These are phyloP conservation scores for Helleia helle DNA, from an alignment of 2,888 invertebrate genomes.

Conservation along the genomic window DNA sequence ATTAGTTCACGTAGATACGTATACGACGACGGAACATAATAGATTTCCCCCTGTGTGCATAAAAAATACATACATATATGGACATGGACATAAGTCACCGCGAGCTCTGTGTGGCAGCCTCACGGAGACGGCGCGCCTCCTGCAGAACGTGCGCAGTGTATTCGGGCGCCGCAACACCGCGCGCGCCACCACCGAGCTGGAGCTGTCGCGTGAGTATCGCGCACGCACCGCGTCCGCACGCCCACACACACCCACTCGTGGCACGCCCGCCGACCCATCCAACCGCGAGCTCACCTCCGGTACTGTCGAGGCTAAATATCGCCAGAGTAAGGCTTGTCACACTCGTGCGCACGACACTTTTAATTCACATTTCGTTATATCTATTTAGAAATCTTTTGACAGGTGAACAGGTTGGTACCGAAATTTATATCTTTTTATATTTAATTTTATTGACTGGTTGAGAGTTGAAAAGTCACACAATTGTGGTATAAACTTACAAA, in stretches of 20 bases:
- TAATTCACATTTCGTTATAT: neutral
- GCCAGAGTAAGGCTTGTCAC: neutral
- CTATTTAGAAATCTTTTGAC: no score
- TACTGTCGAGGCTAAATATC: neutral
- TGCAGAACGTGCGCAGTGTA: constrained; percentile 95
- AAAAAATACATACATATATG: no score
- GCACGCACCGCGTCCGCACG: constrained; percentile 33
- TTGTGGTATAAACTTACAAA: no score
- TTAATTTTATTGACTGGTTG: no score
- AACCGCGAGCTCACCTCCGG: neutral
- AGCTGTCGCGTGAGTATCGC: constrained; percentile 91
- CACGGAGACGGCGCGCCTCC: constrained; percentile 96
- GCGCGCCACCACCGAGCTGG: constrained; percentile 89
- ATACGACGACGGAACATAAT: neutral
- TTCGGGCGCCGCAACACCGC: constrained; percentile 86
- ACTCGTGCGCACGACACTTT: no score
- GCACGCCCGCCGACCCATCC: neutral
- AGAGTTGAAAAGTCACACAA: no score
- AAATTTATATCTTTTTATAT: no score
- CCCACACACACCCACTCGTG: neutral
- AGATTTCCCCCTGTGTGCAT: constrained; percentile 5
- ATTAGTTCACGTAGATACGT: no score
- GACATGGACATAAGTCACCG: neutral
- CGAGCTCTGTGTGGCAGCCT: constrained; percentile 79
- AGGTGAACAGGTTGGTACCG: no score